Conservation (phyloP, 1,140 invertebrate genomes). For the Bicyclus anynana region DNA sequence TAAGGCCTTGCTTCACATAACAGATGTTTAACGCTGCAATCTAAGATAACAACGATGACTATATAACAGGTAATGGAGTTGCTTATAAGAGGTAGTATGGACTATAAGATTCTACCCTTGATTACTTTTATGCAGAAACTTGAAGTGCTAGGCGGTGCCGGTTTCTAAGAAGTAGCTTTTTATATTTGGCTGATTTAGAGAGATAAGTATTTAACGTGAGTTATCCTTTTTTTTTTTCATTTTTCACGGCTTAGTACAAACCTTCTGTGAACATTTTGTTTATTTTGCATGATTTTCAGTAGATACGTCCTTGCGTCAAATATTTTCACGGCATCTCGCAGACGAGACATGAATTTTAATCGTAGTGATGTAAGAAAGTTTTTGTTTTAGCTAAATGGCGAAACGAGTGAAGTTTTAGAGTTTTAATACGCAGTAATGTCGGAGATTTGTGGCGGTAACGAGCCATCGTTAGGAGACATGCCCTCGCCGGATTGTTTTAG, state of each 20-base stretch:
- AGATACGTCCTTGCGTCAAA: conserved; percentile 38
- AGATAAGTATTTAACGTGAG: too few species aligned
- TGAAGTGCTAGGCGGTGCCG: too few species aligned
- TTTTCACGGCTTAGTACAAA: neutral
- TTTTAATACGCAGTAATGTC: conserved; percentile 72
- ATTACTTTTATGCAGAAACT: too few species aligned
- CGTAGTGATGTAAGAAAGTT: conserved; percentile 69
- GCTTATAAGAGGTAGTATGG: too few species aligned
- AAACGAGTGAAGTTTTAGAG: conserved; percentile 66
- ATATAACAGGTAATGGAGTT: too few species aligned
- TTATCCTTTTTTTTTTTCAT: too few species aligned
- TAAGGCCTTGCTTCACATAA: too few species aligned
- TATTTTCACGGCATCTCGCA: conserved; percentile 37
- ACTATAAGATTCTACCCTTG: too few species aligned
- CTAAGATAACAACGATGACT: too few species aligned
- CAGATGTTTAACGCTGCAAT: too few species aligned
- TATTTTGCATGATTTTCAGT: conserved; percentile 1
- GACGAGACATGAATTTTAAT: conserved; percentile 69
- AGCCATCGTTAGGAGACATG: conserved; percentile 62
- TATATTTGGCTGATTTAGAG: too few species aligned
- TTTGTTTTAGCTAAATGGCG: conserved; percentile 66
- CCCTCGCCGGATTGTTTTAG: conserved; percentile 42
- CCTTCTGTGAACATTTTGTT: conserved; percentile 2
- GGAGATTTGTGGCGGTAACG: conserved; percentile 70
- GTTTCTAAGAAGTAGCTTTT: too few species aligned